Evolutionary conservation across 2,113 vertebrate genomes (phyloP).

Genomic region (Takifugu flavidus): DNA sequence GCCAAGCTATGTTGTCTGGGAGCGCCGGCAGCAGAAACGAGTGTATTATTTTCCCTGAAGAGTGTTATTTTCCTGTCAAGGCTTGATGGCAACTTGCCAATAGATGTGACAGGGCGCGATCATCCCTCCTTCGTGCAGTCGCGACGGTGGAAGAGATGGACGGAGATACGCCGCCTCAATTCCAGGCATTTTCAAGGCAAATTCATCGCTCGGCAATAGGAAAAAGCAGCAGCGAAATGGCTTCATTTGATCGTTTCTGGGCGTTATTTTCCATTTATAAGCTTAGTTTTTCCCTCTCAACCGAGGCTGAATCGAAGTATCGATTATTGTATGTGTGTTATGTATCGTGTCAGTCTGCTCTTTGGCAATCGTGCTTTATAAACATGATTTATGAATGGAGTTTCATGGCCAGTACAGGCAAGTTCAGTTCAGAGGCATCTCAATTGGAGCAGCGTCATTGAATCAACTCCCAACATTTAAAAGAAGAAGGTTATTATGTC

Average conservation of each 20-base stretch:
- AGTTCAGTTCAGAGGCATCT: no score
- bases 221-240: neutral
- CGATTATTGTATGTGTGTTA: no score
- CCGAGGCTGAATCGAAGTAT: no score
- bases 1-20: constrained; percentile 54
- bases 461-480: no score
- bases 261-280: neutral
- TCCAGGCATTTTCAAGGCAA: constrained; percentile 48
- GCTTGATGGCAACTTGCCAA: constrained; percentile 71
- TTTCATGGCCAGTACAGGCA: no score
- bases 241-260: neutral
- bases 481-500: no score
- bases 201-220: constrained; percentile 18
- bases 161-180: constrained; percentile 25
- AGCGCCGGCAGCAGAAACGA: constrained; percentile 53
- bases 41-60: constrained; percentile 74
- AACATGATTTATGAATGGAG: no score
- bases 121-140: constrained; percentile 57
- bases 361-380: no score
- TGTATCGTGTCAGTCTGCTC: no score
- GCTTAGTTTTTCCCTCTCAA: neutral
- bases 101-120: constrained; percentile 72
- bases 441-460: no score
- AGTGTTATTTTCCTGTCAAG: constrained; percentile 77
- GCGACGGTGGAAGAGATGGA: constrained; percentile 25